Evolutionary conservation across 2,888 invertebrate species (phyloP), one percentile per base, ranked within the genome.

Genomic region (Philopedon plagiatum): DNA sequence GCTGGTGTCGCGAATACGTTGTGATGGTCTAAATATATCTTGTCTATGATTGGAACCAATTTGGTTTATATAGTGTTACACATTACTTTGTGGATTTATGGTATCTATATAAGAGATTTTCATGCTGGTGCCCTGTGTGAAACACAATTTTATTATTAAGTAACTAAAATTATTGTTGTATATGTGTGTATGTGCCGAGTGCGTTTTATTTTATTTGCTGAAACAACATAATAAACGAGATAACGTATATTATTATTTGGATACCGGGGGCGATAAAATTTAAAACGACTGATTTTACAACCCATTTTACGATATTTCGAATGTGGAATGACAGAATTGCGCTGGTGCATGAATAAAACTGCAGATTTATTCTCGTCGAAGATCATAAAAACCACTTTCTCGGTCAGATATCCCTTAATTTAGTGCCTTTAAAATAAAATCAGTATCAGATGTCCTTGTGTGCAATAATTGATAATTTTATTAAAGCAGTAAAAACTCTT

Each of bases 221-320:
- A 39, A 41, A 41, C 26, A 58, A 58, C 39, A 58, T 58, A 41
- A 58, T 58, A 58, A 41, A 39, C 13, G 23, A 23, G 26, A 58
- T 58, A 58, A 41, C 13, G 21, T 58, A 41, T 23, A 58, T 26
- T 56, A 58, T 58, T 58, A 41, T 32, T 54, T 32, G 51, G 58
- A 58, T 58, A 58, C 26, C 26, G 19, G 41, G 41, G 58, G 58
- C 58, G 41, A 58, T 58, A 58, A 58, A 58, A 58, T 39, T 58
- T 39, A 15, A 23, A 58, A 23, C 26, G 58, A 26, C 58, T n/a
- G n/a, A 15, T 41, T 58, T 58, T 58, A 58, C 13, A 58, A 41
- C 58, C 41, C 15, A 41, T 58, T 58, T 58, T 58, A 58, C 15
- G 58, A 58, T 41, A 58, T 39, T 26, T 41, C 4, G 39, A 13